These are phyloP conservation scores for Helicoverpa assulta DNA, from an alignment of 2,888 invertebrate genomes.

Conservation along the genomic window DNA sequence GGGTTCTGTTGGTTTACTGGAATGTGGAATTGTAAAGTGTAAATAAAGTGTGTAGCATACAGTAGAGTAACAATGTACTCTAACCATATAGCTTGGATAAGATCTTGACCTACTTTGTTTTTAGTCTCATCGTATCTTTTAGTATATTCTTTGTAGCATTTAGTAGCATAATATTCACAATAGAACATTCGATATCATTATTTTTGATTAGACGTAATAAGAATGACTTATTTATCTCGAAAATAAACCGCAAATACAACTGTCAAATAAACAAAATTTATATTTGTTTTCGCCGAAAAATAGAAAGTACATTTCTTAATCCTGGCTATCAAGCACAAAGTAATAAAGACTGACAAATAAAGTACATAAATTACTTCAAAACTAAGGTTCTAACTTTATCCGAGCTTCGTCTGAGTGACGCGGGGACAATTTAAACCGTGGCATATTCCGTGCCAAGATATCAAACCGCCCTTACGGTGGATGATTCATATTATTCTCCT, in stretches of 20 bases:
- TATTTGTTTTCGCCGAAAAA: conserved; percentile 30
- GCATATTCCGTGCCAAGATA: conserved; percentile 62
- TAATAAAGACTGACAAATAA: conserved; percentile 52
- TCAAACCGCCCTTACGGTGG: conserved; percentile 58
- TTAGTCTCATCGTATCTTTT: too few relatives aligned
- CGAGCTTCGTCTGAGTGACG: conserved; percentile 53
- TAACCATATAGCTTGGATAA: background rate
- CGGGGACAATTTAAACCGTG: conserved; percentile 63
- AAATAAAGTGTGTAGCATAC: too few relatives aligned
- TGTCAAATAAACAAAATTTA: conserved; percentile 31
- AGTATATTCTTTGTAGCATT: too few relatives aligned
- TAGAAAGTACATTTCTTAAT: conserved; percentile 29
- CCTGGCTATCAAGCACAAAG: conserved; percentile 33
- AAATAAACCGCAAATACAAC: conserved; percentile 17
- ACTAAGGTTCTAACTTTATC: conserved; percentile 55
- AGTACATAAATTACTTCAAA: conserved; percentile 56
- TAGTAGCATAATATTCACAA: too few relatives aligned
- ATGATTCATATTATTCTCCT: conserved; percentile 71
- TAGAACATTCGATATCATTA: background rate
- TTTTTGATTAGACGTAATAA: background rate
- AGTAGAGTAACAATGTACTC: too few relatives aligned
- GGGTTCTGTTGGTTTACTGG: conserved; percentile 14
- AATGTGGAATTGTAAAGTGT: background rate
- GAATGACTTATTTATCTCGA: background rate
- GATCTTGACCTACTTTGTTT: background rate